Conservation (phyloP, 2,888 invertebrate genomes). For the Adelognathus sp. region DNA sequence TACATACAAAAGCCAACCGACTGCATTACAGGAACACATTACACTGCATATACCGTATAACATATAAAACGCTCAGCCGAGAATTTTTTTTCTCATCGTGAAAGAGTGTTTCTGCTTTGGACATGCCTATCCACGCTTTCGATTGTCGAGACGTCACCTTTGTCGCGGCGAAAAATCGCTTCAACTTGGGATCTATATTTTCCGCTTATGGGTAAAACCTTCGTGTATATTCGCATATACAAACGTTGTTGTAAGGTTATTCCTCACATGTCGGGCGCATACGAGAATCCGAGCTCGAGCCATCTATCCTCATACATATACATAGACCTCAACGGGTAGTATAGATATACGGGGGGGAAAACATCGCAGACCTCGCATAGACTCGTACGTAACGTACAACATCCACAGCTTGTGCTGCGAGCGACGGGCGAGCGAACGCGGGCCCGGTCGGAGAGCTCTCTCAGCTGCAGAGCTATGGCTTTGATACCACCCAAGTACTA, state of each 20-base stretch:
- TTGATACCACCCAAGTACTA: background rate
- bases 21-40: background rate
- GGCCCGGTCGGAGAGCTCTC: background rate
- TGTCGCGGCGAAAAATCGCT: conserved; percentile 16
- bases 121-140: conserved; percentile 44
- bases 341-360: too few species aligned
- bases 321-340: background rate
- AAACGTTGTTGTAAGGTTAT: background rate
- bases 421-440: background rate
- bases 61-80: background rate
- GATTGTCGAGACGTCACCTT: conserved; percentile 47
- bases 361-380: background rate
- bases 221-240: background rate
- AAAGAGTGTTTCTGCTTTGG: conserved; percentile 44
- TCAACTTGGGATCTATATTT: conserved; percentile 1
- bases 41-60: background rate
- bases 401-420: background rate
- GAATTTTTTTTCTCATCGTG: background rate
- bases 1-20: background rate
- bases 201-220: background rate
- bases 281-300: background rate
- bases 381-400: conserved; percentile 10
- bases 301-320: background rate
- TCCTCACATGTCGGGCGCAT: background rate
- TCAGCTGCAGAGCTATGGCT: conserved; percentile 19